These are phyloP conservation scores for Gyrodactylus bullatarudis DNA, from an alignment of 1,140 invertebrate species.

Conservation along the genomic window DNA sequence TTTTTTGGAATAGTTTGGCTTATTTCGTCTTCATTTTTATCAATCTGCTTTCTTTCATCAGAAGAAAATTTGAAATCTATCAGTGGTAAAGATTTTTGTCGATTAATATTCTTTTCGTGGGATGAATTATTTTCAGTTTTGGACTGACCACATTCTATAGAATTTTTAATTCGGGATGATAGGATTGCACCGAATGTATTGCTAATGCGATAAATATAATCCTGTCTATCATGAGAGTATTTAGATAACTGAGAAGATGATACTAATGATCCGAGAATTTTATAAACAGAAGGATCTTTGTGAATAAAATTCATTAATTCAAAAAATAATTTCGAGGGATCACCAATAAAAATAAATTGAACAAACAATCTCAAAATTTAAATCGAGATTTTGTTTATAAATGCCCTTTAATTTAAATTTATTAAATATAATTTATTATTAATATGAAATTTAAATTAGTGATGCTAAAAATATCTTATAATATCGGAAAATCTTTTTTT, in stretches of 20 bases:
- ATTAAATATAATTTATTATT: no score
- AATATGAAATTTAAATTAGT: no score
- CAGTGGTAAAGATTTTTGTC: not conserved
- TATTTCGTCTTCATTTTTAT: no score
- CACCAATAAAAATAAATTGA: no score
- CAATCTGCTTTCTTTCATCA: no score
- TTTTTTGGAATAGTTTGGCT: no score
- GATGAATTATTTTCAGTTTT: not conserved
- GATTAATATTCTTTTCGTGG: not conserved
- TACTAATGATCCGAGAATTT: not conserved
- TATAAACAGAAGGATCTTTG: not conserved
- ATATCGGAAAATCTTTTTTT: no score
- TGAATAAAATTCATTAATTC: not conserved
- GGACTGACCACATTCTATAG: not conserved
- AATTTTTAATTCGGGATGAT: not conserved
- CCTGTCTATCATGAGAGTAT: not conserved
- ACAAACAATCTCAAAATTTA: no score
- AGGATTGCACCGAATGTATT: not conserved
- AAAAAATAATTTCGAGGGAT: no score
- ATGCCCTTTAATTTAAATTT: no score
- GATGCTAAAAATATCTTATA: no score
- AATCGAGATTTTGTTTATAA: no score
- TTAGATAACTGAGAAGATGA: not conserved
- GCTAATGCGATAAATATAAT: not conserved
- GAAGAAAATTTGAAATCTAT: not conserved